These are phyloP conservation scores for Hyles euphorbiae DNA, from an alignment of 1,140 invertebrate species.

Conservation along the genomic window DNA sequence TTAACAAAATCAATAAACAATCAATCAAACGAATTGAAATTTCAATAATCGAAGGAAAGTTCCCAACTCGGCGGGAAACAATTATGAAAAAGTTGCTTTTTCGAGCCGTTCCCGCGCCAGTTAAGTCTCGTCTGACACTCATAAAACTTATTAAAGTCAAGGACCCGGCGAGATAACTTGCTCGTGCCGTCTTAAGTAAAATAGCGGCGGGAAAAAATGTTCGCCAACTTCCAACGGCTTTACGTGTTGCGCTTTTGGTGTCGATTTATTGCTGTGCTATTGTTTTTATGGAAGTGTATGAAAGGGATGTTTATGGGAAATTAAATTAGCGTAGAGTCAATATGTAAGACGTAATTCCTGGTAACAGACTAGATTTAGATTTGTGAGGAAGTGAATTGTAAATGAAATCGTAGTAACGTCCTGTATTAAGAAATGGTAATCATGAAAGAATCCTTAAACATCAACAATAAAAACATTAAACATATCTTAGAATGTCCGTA, in stretches of 20 bases:
- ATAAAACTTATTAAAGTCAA: conserved; percentile 76
- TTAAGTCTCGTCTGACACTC: conserved; percentile 69
- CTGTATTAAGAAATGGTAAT: too few relatives aligned
- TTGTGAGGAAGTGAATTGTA: too few relatives aligned
- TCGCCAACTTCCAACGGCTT: conserved; percentile 53
- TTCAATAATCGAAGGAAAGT: conserved; percentile 69
- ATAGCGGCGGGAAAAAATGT: conserved; percentile 68
- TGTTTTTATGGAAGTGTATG: too few relatives aligned
- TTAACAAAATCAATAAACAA: conserved; percentile 31
- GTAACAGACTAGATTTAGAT: too few relatives aligned
- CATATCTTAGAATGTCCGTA: too few relatives aligned
- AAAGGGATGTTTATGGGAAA: too few relatives aligned
- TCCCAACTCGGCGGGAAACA: conserved; percentile 62
- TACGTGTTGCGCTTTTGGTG: conserved; percentile 59
- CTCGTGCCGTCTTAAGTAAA: conserved; percentile 70
- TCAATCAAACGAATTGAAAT: conserved; percentile 37
- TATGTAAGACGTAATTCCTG: too few relatives aligned
- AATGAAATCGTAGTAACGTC: too few relatives aligned
- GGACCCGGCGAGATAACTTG: conserved; percentile 72
- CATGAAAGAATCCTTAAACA: too few relatives aligned
- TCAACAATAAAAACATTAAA: too few relatives aligned
- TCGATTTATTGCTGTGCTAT: neutral
- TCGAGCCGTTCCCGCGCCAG: conserved; percentile 63
- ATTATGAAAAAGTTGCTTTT: conserved; percentile 73
- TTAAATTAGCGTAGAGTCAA: too few relatives aligned